Base-by-base conservation (phyloP, 2,113 vertebrate genomes). In the Saccopteryx bilineata region DNA sequence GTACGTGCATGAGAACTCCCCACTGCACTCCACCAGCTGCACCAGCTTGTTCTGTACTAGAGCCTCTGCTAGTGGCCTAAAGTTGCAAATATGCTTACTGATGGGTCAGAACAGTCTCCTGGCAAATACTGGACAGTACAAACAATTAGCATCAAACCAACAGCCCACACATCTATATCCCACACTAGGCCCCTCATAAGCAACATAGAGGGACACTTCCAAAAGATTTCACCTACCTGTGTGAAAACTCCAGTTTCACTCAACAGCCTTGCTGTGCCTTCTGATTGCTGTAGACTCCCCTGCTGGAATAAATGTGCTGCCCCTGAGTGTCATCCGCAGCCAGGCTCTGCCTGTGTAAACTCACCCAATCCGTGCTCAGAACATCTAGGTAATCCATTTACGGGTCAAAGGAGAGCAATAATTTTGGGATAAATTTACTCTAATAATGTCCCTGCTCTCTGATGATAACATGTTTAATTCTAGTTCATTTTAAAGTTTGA, bases 401-500 rank as follows among this genome's bases (percentile, higher is more conserved):
- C 61, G 48, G 50, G 48, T 68, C 86, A 71, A 52, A 83, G 50
- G 28, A 76, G 28, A 83, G 23, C 72, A 91, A 56, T 66, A 69
- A 28, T 68, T 60, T 96, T 60, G 31, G 9, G 83, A 56, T 71
- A 86, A 79, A 63, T 91, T 89, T 68, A 71, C 68, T 92, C 71
- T 52, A 86, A 86, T 66, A 33, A 28, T 79, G 50, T 39, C 75
- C 56, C 56, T 86, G 21, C 13, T 71, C 69, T 80, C 68, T 81
- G 28, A 48, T 86, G 33, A 83, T 79, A 87, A 66, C 18, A 23
- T 76, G 60, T 56, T 92, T 88, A 2, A 39, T 95, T 80, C 66
- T 87, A 88, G 50, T 75, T 39, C 60, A 50, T 71, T 91, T 95
- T 94, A 71, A 97, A 94, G 48, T 46, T 68, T 58, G 56, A 58